phyloP scores from a whole-genome alignment of 2,113 vertebrate genomes.

The Limanda limanda region DNA sequence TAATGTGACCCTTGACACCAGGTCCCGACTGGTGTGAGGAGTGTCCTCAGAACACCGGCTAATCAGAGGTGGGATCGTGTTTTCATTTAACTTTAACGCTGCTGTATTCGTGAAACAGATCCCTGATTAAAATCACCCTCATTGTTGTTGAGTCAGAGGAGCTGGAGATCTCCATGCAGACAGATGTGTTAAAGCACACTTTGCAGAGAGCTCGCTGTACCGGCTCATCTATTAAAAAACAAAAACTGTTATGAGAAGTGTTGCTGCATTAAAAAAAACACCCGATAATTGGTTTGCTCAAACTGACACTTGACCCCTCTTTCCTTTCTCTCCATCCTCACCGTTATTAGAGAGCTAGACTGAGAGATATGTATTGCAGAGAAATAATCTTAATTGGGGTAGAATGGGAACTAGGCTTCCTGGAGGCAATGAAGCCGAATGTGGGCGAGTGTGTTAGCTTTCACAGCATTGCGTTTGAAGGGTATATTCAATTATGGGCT shows the following conservation, averaged over 20 bases:
- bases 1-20: conserved; percentile 35
- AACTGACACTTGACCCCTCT: conserved; percentile 48
- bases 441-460: conserved; percentile 63
- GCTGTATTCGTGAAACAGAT: conserved; percentile 16
- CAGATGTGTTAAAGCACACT: conserved; percentile 23
- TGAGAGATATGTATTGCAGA: conserved; percentile 47
- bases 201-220: conserved; percentile 25
- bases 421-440: conserved; percentile 56
- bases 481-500: conserved; percentile 71
- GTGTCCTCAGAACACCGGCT: conserved; percentile 19
- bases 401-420: conserved; percentile 48
- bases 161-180: conserved; percentile 3
- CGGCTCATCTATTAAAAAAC: conserved; percentile 30
- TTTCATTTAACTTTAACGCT: conserved; percentile 30
- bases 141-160: not conserved
- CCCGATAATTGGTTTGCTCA: conserved; percentile 51
- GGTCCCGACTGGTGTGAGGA: not conserved
- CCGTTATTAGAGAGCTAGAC: conserved; percentile 59
- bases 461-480: conserved; percentile 55
- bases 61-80: conserved; percentile 1
- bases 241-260: conserved; percentile 5
- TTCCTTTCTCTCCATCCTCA: conserved; percentile 3
- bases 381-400: conserved; percentile 67
- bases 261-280: conserved; percentile 28
- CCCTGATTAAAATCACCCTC: conserved; percentile 16